A percentile compares a stretch with the other conserved stretches of the same genome.
These are phyloP conservation scores for Trissoscelio sp. DNA, from an alignment of 2,888 invertebrate genomes.

Conservation along the genomic window DNA sequence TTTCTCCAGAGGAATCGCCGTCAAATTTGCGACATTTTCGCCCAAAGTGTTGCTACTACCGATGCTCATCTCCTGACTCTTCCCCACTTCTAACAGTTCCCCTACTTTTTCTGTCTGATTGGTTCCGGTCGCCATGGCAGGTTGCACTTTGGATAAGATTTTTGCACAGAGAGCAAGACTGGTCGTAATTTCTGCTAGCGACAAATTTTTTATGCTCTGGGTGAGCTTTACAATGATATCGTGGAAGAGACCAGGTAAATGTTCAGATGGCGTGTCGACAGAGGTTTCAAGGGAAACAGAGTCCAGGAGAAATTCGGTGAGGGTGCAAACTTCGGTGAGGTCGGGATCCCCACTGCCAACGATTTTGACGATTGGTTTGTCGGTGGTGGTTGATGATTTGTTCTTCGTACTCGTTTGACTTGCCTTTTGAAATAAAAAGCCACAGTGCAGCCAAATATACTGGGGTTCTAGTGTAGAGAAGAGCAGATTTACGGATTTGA, in stretches of 20 bases:
- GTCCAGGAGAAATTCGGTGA: conserved; percentile 90
- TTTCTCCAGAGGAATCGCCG: conserved; percentile 85
- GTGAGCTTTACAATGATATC: conserved; percentile 87
- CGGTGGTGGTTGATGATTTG: conserved; percentile 71
- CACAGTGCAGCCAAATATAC: conserved; percentile 93
- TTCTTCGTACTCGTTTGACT: conserved; percentile 81
- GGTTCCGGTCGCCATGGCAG: conserved; percentile 84
- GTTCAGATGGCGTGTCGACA: conserved; percentile 90
- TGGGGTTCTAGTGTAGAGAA: conserved; percentile 93
- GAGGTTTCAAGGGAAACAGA: conserved; percentile 90
- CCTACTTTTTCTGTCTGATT: conserved; percentile 71
- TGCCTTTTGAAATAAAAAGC: conserved; percentile 86
- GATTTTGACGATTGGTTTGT: conserved; percentile 79
- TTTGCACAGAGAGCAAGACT: conserved; percentile 89
- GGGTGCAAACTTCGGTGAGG: conserved; percentile 88
- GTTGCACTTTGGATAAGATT: conserved; percentile 90
- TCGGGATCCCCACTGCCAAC: conserved; percentile 88
- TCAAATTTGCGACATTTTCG: conserved; percentile 74
- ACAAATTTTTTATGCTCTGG: conserved; percentile 85
- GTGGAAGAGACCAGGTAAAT: conserved; percentile 90
- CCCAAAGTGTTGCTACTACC: conserved; percentile 25
- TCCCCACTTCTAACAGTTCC: conserved; percentile 29
- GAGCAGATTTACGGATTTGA: conserved; percentile 93
- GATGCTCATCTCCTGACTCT: conserved; percentile 69
- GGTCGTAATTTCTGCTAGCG: conserved; percentile 87